phyloP scores from a whole-genome alignment of 2,888 invertebrate genomes.

The Deroplatys truncata region DNA sequence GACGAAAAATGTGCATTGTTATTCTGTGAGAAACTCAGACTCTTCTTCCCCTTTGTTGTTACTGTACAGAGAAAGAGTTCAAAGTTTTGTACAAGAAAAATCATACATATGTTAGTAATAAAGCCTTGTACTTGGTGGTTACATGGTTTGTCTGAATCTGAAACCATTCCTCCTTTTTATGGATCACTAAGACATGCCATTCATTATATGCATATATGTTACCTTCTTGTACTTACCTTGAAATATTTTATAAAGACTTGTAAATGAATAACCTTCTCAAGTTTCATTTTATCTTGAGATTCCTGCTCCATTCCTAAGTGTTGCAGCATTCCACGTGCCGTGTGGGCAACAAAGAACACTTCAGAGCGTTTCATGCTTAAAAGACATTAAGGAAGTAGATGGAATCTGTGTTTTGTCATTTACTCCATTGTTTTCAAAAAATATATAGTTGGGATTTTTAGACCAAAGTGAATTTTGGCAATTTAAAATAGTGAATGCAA shows the following conservation, averaged over 20 bases:
- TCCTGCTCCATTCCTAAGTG: background rate
- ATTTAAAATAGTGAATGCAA: no score
- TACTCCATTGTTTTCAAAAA: background rate
- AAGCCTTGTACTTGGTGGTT: constrained; percentile 28
- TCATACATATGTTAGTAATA: constrained; percentile 29
- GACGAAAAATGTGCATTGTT: constrained; percentile 21
- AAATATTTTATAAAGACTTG: background rate
- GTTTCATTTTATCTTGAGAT: background rate
- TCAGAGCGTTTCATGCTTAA: background rate
- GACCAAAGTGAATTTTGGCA: no score
- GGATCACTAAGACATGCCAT: background rate
- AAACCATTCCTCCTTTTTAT: background rate
- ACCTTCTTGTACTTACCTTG: background rate
- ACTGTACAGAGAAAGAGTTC: constrained; percentile 25
- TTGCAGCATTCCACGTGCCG: background rate
- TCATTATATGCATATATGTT: background rate
- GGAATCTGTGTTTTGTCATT: background rate
- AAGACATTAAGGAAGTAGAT: background rate
- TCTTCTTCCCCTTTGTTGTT: constrained; percentile 20
- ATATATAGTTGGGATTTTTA: no score
- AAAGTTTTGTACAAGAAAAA: constrained; percentile 30
- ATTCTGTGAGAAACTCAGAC: background rate
- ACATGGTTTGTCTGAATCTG: background rate
- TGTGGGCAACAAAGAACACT: background rate
- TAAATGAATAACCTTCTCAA: background rate